phyloP scores from a whole-genome alignment of 2,888 invertebrate species.

The Cryptops parisi region DNA sequence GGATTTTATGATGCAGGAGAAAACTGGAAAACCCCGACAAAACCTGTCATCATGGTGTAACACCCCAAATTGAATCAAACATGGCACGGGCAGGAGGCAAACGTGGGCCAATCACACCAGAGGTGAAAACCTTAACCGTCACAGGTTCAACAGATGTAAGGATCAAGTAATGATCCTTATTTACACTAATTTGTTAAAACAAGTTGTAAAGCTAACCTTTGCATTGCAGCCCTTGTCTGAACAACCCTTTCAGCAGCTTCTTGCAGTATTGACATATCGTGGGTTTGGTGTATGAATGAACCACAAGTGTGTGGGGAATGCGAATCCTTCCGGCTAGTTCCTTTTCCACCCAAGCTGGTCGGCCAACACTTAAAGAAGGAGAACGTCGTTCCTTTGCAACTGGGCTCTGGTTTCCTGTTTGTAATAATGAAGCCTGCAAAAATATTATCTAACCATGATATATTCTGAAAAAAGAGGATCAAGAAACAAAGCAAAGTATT shows the following conservation, averaged over 20 bases:
- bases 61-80: too few relatives aligned
- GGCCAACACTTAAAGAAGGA: constrained; percentile 47
- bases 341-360: constrained; percentile 54
- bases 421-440: not conserved
- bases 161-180: not conserved
- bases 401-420: constrained; percentile 8
- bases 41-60: too few relatives aligned
- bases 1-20: too few relatives aligned
- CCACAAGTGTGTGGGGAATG: constrained; percentile 91
- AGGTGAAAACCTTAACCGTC: too few relatives aligned
- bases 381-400: constrained; percentile 38
- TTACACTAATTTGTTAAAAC: not conserved
- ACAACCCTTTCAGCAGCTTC: constrained; percentile 83
- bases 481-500: too few relatives aligned
- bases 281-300: constrained; percentile 92
- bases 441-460: not conserved
- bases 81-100: too few relatives aligned
- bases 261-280: constrained; percentile 94
- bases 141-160: not conserved
- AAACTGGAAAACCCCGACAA: too few relatives aligned
- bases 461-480: too few relatives aligned
- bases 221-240: constrained; percentile 88
- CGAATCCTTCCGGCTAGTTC: constrained; percentile 47
- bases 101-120: too few relatives aligned
- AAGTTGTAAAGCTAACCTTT: constrained; percentile 40